Percentiles rank a stretch among this genome's conserved stretches.
phyloP scores from a whole-genome alignment of 2,888 invertebrate genomes.

The Fissipunctia ypsillon region DNA sequence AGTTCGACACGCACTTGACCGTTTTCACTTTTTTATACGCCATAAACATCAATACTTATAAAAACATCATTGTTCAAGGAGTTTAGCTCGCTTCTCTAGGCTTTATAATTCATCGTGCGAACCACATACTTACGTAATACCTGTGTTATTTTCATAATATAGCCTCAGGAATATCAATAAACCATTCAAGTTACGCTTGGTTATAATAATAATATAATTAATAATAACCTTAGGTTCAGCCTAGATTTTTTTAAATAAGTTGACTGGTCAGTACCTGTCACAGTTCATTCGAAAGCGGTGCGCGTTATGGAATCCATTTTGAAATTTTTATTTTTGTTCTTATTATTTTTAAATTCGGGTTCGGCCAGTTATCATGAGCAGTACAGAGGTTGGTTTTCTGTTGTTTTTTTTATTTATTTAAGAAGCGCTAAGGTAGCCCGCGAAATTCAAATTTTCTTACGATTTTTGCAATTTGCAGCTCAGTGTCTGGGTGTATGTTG shows the following conservation, averaged over 20 bases:
- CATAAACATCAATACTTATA: not conserved
- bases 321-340: constrained; percentile 47
- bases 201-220: constrained; percentile 38
- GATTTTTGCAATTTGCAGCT: no score
- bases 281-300: not conserved
- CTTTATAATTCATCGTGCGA: constrained; percentile 26
- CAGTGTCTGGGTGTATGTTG: no score
- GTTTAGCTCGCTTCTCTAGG: not conserved
- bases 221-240: not conserved
- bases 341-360: constrained; percentile 64
- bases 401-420: not conserved
- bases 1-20: not conserved
- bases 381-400: constrained; percentile 78
- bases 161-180: constrained; percentile 46
- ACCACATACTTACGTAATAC: constrained; percentile 19
- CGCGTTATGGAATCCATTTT: constrained; percentile 30
- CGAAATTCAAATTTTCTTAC: no score
- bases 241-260: constrained; percentile 26
- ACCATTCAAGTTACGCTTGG: constrained; percentile 39
- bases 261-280: not conserved
- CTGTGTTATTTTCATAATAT: constrained; percentile 64
- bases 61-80: constrained; percentile 10
- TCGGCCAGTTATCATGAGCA: constrained; percentile 83
- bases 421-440: no score
- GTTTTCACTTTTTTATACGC: not conserved